Conservation (phyloP, 2,888 invertebrate species). For the Macroteleia sp. region DNA sequence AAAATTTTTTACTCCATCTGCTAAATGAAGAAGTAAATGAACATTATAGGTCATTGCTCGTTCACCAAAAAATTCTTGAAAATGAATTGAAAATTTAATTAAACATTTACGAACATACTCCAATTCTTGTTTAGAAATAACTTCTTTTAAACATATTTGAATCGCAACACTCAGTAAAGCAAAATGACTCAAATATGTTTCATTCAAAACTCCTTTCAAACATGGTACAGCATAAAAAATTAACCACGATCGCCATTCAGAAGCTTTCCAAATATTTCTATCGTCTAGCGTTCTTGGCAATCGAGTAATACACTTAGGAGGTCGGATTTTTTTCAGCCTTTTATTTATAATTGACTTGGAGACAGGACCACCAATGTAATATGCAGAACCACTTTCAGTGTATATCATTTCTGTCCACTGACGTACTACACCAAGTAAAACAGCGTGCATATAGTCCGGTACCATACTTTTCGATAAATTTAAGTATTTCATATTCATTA, state of each 20-base stretch:
- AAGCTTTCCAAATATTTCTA: constrained; percentile 5
- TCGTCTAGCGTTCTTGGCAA: not conserved
- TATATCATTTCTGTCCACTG: constrained; percentile 22
- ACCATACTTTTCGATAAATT: too few species aligned
- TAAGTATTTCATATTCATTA: too few species aligned
- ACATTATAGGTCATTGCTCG: constrained; percentile 9
- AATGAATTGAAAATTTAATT: not conserved
- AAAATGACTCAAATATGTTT: constrained; percentile 7
- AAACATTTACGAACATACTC: not conserved
- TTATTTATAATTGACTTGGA: not conserved
- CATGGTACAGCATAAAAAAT: constrained; percentile 6
- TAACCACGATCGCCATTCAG: constrained; percentile 22
- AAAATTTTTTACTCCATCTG: too few species aligned
- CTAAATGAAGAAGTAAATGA: too few species aligned
- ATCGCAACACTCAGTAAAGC: not conserved
- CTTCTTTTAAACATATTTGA: not conserved
- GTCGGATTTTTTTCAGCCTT: not conserved
- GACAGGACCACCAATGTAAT: constrained; percentile 14
- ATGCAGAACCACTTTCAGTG: not conserved
- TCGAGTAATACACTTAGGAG: constrained; percentile 10
- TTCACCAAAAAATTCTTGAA: constrained; percentile 21
- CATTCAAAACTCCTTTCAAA: constrained; percentile 5
- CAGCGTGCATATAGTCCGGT: constrained; percentile 32
- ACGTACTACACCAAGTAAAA: constrained; percentile 7
- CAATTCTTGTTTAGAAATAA: not conserved